Percentiles rank a stretch among this genome's conserved stretches.
Evolutionary conservation across 1,140 invertebrate genomes (phyloP).

Genomic region (Orussus abietinus): DNA sequence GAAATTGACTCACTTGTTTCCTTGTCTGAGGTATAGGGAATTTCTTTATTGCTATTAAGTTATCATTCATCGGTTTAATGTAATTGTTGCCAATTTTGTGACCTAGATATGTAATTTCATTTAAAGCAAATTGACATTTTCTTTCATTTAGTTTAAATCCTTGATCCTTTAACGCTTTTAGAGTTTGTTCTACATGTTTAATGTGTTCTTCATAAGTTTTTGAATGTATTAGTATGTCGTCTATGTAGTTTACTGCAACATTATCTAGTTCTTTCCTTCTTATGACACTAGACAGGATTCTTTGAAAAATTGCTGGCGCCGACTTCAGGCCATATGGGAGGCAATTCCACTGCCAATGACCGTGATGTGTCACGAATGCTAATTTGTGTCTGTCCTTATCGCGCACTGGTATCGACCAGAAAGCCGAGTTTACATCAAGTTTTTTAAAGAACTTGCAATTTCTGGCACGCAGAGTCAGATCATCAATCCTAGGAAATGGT

Average conservation of each 20-base stretch:
- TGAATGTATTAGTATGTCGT: too few relatives aligned
- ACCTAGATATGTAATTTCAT: too few relatives aligned
- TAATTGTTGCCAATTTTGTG: too few relatives aligned
- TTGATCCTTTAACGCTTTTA: too few relatives aligned
- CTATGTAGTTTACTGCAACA: too few relatives aligned
- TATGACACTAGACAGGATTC: too few relatives aligned
- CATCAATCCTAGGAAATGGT: background rate
- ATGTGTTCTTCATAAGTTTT: too few relatives aligned
- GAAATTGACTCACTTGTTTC: conserved; percentile 3
- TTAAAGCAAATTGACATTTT: too few relatives aligned
- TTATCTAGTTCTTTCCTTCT: too few relatives aligned
- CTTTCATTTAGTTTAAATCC: too few relatives aligned
- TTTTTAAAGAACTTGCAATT: conserved; percentile 10
- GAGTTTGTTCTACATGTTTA: too few relatives aligned
- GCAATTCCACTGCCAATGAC: background rate
- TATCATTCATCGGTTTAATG: too few relatives aligned
- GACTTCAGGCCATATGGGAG: background rate
- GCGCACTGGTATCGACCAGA: conserved; percentile 11
- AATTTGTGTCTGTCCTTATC: background rate
- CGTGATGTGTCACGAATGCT: background rate
- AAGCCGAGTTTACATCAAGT: conserved; percentile 11
- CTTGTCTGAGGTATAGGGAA: background rate
- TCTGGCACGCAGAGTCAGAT: conserved; percentile 7
- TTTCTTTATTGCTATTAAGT: conserved; percentile 1
- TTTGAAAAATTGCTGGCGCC: conserved; percentile 3